Base-by-base conservation (phyloP, 1,140 invertebrate species). In the Zaprionus africanus region DNA sequence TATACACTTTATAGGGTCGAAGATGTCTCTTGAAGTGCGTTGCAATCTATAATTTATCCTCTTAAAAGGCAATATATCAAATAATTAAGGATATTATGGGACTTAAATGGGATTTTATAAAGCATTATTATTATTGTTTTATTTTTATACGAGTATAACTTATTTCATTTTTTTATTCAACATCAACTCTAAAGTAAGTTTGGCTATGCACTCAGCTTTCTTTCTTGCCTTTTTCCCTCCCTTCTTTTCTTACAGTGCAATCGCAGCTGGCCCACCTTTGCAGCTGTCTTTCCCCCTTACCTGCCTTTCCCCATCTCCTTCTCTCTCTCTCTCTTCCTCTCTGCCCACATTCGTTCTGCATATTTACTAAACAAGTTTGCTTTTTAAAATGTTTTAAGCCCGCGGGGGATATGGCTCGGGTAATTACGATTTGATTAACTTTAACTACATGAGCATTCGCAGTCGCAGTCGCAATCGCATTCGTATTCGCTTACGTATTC, bases 361-460 rank as follows among this genome's bases (percentile, higher is more conserved):
- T 74, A 61, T 77, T 78, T 75, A 79, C 81, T 79, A 91, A 91
- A 88, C 88, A 91, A 91, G 88, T 91, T 91, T 91, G 77, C 88
- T 85, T 91, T 90, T 91, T 81, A 78, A 91, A 91, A 91, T 88
- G 90, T 86, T 91, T 91, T 72, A 64, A 74, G 53, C 74, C 90
- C 82, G 59, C 41, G 24, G 63, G 82, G 54, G 19, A 83, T 76
- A 74, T 86, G 86, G 84, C 90, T 86, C 78, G 70, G 84, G 90
- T 91, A 91, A 92, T 92, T 92, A 92, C 91, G 91, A 92, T 92
- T 92, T 92, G 91, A 92, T 92, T 92, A 92, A 92, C 91, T 92
- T 92, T 92, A 92, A 92, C 91, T 92, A 92, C 91, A 92, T 91
- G 79, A 90, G 81, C 86, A 87, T 80, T 90, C 86, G 76, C 84